Base-by-base conservation (phyloP, 2,888 invertebrate species). In the Eupithecia tripunctaria region DNA sequence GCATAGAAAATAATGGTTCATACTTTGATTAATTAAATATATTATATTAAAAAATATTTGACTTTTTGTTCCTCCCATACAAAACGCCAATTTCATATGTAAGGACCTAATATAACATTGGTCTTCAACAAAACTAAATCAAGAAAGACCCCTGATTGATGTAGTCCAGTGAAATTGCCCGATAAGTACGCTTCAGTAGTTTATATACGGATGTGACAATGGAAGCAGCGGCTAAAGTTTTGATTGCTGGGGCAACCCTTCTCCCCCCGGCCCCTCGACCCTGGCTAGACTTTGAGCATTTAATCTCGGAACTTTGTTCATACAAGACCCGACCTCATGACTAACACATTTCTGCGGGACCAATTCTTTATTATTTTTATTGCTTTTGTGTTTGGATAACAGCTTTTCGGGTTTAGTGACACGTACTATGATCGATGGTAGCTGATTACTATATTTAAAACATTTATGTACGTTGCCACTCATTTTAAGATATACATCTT, bases 221-320 rank as follows among this genome's bases (percentile, higher is more conserved):
- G 25, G 68, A 72, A 60, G 74, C 71, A 67, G 60, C 62, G 67
- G 74, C 62, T 68, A 70, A 80, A 79, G 78, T 80, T 80, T 80
- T 78, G 79, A 79, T 80, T 78, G 76, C 79, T 72, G 47, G 47
- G 21, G 18, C 36, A 65, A 41, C 51, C 41, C 41, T 56, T 60
- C 38, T 38, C 67, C 21, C 21, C 32, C 38, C 38, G 68, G 51
- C 41, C 70, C 56, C 38, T 67, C 43, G 72, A 68, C 72, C 75
- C 60, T 43, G 70, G 73, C 74, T 77, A 72, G 78, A 80, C 83
- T 82, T 78, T 71, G 77, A 81, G 76, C 82, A 79, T 83, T 84
- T 84, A 83, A 84, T 84, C 83, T 82, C 73, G 62, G 76, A 88
- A 88, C 85, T 86, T 86, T 82, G 80, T 80, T 82, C 81, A 80